phyloP scores from a whole-genome alignment of 2,888 invertebrate genomes.

The Strigamia crassipes region DNA sequence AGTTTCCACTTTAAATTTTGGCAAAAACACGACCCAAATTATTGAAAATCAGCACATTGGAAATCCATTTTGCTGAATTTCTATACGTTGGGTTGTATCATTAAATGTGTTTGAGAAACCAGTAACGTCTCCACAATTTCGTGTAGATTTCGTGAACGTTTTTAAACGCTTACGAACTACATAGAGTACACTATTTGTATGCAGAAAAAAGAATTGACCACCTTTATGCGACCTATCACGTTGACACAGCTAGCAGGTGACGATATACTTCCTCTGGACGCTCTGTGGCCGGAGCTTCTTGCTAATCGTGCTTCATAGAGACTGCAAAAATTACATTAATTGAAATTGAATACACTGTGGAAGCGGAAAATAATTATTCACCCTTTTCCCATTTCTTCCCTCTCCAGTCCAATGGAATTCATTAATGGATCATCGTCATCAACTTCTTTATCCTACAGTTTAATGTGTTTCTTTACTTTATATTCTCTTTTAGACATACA shows the following conservation, averaged over 20 bases:
- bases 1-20: too few species aligned
- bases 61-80: too few species aligned
- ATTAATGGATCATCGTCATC: conserved; percentile 46
- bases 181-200: too few species aligned
- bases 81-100: too few species aligned
- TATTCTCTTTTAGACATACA: not conserved
- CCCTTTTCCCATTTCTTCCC: conserved; percentile 47
- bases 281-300: conserved; percentile 38
- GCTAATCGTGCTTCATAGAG: conserved; percentile 47
- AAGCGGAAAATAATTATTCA: not conserved
- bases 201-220: not conserved
- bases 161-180: too few species aligned
- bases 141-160: too few species aligned
- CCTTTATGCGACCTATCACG: conserved; percentile 41
- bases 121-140: too few species aligned
- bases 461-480: not conserved
- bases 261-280: conserved; percentile 48
- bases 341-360: not conserved
- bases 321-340: conserved; percentile 27
- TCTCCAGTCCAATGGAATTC: conserved; percentile 36
- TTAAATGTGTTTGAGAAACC: too few species aligned
- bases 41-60: too few species aligned
- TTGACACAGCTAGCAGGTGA: conserved; percentile 46
- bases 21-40: too few species aligned
- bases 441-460: not conserved